A percentile compares a stretch with the other conserved stretches of the same genome.
phyloP scores from a whole-genome alignment of 2,113 vertebrate species.

The Danio rerio region GRCz12tu NC_133193.1:46660001-46660500 shows the following conservation, averaged over 20 bases:
- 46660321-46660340: conserved; percentile 40
- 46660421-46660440: conserved; percentile 23
- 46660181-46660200: conserved; percentile 14
- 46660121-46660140: conserved; percentile 13
- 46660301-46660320: conserved; percentile 39
- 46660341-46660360: conserved; percentile 39
- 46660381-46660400: conserved; percentile 13
- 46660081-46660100: conserved; percentile 19
- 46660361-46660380: conserved; percentile 40
- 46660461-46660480: not conserved
- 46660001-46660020: not conserved
- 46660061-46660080: not conserved
- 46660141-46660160: conserved; percentile 38
- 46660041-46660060: not conserved
- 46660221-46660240: not conserved
- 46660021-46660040: not conserved
- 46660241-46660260: not conserved
- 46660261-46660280: conserved; percentile 46
- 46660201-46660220: conserved; percentile 27
- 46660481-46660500: not conserved
- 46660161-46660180: conserved; percentile 15
- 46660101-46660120: conserved; percentile 2
- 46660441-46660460: not conserved
- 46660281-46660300: conserved; percentile 28
- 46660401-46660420: conserved; percentile 15